phyloP scores from a whole-genome alignment of 1,140 invertebrate species.

The Hesperophylax magnus region DNA sequence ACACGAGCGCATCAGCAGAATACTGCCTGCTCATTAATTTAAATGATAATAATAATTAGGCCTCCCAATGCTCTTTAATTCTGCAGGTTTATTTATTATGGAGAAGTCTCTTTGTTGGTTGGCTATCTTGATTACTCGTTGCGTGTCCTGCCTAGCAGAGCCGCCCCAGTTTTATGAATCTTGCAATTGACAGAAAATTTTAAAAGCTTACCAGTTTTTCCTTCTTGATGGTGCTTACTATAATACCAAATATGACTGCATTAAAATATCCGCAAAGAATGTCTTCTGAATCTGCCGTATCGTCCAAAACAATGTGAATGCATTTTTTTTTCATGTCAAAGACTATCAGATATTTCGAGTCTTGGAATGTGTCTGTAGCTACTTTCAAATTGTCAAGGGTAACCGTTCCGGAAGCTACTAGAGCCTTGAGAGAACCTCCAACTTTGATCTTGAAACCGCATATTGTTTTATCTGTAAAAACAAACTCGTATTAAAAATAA shows the following conservation, averaged over 20 bases:
- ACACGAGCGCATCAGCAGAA: too few species aligned
- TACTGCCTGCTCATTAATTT: too few species aligned
- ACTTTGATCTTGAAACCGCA: conserved; percentile 72
- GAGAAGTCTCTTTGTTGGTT: too few species aligned
- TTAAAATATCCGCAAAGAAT: conserved; percentile 74
- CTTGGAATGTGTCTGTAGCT: conserved; percentile 63
- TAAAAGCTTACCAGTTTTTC: conserved; percentile 58
- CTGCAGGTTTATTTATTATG: too few species aligned
- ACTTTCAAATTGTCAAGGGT: conserved; percentile 60
- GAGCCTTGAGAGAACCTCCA: conserved; percentile 67
- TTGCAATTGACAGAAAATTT: not conserved
- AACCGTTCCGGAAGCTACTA: conserved; percentile 60
- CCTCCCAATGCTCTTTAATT: too few species aligned
- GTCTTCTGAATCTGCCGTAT: conserved; percentile 63
- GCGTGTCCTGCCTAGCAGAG: too few species aligned
- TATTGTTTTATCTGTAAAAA: conserved; percentile 30
- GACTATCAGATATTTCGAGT: conserved; percentile 69
- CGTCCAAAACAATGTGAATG: conserved; percentile 69
- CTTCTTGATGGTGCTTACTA: conserved; percentile 60
- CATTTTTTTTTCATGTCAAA: conserved; percentile 62
- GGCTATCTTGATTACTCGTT: too few species aligned
- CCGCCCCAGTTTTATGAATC: too few species aligned
- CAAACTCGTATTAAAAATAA: too few species aligned
- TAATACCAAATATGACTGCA: conserved; percentile 66
- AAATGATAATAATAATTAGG: too few species aligned